Evolutionary conservation across 2,113 vertebrate genomes (phyloP).

Genomic region (Rhizomys pruinosus): DNA sequence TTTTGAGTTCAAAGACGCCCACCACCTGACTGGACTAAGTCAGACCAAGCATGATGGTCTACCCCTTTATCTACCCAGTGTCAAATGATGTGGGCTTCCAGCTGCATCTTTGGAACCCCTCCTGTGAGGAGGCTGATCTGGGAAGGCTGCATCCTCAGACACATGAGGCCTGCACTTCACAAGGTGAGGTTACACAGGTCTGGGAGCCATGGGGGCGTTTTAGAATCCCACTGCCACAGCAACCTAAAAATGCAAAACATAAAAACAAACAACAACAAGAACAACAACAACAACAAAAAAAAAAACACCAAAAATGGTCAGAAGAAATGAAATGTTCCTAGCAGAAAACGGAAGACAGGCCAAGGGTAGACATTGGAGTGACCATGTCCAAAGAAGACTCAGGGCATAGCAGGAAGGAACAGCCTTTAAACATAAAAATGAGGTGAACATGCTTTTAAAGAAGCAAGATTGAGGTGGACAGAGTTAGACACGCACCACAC

Average conservation of each 20-base stretch:
- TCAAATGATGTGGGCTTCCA: background rate
- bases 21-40: background rate
- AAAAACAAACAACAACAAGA: background rate
- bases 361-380: rapidly evolving
- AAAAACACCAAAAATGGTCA: background rate
- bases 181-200: background rate
- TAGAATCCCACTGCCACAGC: background rate
- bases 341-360: background rate
- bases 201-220: background rate
- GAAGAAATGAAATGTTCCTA: background rate
- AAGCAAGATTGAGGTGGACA: background rate
- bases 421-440: background rate
- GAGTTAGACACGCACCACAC: too few relatives aligned
- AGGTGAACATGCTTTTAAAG: background rate
- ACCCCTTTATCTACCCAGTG: background rate
- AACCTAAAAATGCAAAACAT: background rate
- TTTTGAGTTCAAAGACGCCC: background rate
- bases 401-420: background rate
- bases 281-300: background rate
- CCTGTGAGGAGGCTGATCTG: background rate
- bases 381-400: background rate
- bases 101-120: background rate
- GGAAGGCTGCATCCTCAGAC: background rate
- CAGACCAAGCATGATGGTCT: background rate
- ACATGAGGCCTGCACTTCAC: rapidly evolving